phyloP scores from a whole-genome alignment of 2,888 invertebrate species.

The Oxytorus armatus region DNA sequence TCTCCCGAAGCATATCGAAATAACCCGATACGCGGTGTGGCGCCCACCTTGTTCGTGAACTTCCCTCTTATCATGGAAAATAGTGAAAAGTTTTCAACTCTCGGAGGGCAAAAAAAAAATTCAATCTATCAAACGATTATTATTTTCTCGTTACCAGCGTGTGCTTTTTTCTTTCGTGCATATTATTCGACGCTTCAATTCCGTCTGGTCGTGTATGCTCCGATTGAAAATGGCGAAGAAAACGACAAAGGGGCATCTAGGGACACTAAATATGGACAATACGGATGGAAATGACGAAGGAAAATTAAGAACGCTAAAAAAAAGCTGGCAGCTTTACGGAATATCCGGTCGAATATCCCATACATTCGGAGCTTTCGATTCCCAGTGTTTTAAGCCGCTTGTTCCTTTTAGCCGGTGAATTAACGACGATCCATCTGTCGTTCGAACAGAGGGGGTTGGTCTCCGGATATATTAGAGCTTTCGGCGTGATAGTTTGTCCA shows the following conservation, averaged over 20 bases:
- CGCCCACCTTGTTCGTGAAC: neutral
- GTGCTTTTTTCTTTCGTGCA: neutral
- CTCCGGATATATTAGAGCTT: conserved; percentile 45
- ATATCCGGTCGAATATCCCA: conserved; percentile 38
- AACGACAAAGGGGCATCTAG: neutral
- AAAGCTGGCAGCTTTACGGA: conserved; percentile 11
- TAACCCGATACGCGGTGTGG: conserved; percentile 14
- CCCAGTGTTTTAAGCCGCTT: conserved; percentile 9
- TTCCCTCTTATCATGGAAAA: conserved; percentile 1
- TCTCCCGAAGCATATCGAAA: conserved; percentile 1
- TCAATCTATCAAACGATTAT: neutral
- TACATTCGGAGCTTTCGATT: conserved; percentile 48
- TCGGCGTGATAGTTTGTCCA: conserved; percentile 50
- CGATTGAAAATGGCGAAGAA: no score
- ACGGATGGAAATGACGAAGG: conserved; percentile 1
- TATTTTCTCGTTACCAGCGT: neutral
- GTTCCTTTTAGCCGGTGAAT: conserved; percentile 49
- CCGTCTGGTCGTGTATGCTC: no score
- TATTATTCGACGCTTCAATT: neutral
- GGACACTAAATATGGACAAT: conserved; percentile 1
- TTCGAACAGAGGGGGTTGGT: conserved; percentile 10
- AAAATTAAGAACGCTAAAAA: conserved; percentile 19
- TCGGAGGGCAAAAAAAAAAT: neutral
- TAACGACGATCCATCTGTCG: conserved; percentile 55
- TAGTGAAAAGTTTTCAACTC: neutral